Base-by-base conservation (phyloP, 2,888 invertebrate genomes). In the Periphyllus acericola region DNA sequence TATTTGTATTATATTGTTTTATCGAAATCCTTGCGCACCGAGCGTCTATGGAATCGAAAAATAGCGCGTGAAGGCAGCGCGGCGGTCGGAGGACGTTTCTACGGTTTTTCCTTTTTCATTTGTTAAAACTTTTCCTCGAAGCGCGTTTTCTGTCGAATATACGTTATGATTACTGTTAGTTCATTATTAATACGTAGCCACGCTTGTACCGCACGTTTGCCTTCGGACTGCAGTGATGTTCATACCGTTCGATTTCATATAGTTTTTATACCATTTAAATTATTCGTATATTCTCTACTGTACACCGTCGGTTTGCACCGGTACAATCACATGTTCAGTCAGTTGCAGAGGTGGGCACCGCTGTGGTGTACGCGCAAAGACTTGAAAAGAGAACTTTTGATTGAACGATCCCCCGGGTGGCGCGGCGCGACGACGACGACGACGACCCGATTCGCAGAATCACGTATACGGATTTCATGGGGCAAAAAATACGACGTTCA, bases 321-420 rank as follows among this genome's bases (percentile, higher is more conserved):
- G 14, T 46, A 14, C 8, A 60, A 25, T 21, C 25, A 25, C 21
- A n/a, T n/a, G 21, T 19, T 55, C 55, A 5, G 55, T 21, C 19
- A 55, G 55, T 55, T 55, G 1, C 55, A 21, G 46, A 46, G 11
- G 5, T 46, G 11, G 46, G 46, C 46, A 46, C 8, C 11, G 9
- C 55, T 17, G 55, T 11, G 3, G 55, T 21, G 55, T 21, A n/a
- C n/a, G n/a, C n/a, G 60, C 3, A 17, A 3, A 0, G 21, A n/a
- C 66, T n/a, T 66, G 66, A 8, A 66, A 21, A 9, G 1, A 34
- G 14, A 79, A 60, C 34, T 55, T 79, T 79, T 79, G 79, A 79
- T 78, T 78, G 29, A 68, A 81, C 40, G n/a, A 81, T 46, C 29
- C n/a, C 66, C 6, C 36, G 36, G 36, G n/a, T n/a, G n/a, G n/a